A percentile compares a stretch with the other conserved stretches of the same genome.
phyloP scores from a whole-genome alignment of 2,113 vertebrate genomes.

The Melanerpes formicivorus region DNA sequence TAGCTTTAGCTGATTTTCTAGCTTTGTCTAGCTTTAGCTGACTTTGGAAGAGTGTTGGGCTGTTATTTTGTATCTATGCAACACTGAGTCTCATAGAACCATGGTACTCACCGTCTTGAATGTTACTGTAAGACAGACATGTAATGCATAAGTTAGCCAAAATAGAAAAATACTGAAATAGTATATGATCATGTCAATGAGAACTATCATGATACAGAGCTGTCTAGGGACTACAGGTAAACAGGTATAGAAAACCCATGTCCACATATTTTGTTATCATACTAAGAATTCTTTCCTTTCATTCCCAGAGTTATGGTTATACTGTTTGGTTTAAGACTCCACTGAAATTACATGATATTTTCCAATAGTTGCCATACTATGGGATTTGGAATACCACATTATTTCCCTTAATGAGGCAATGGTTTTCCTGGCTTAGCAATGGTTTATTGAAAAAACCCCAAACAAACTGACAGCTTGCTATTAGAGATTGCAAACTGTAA shows the following conservation, averaged over 20 bases:
- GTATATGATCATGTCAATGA: background rate
- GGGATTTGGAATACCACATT: background rate
- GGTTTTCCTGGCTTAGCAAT: background rate
- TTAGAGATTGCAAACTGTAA: background rate
- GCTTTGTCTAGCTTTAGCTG: background rate
- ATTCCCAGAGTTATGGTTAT: background rate
- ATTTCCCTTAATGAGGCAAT: background rate
- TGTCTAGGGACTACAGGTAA: background rate
- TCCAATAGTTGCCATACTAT: background rate
- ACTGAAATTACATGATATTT: background rate
- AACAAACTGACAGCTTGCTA: fast-evolving
- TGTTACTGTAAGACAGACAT: background rate
- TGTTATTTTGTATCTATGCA: background rate
- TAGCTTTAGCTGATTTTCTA: background rate
- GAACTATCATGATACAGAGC: background rate
- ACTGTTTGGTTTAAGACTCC: background rate
- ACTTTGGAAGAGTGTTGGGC: background rate
- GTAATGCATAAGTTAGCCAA: background rate
- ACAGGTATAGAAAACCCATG: background rate
- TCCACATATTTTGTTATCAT: background rate
- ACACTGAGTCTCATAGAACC: background rate
- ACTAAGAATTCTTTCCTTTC: background rate
- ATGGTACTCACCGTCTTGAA: background rate
- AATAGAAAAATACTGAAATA: background rate
- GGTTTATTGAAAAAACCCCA: background rate